Conservation (phyloP, 2,113 vertebrate genomes). For the Alexandromys fortis region DNA sequence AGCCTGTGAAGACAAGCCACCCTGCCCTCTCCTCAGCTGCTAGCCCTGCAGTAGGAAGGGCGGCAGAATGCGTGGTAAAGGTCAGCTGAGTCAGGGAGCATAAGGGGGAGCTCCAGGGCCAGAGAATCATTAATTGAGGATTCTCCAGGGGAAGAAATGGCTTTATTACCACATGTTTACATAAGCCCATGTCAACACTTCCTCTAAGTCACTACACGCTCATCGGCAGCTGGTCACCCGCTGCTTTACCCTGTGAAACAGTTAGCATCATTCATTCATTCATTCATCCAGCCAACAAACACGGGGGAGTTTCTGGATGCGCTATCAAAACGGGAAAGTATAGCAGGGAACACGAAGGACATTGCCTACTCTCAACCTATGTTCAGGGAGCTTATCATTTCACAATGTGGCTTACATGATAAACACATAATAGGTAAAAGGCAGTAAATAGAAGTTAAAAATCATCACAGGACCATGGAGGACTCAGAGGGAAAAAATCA, state of each 20-base stretch:
- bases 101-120: not conserved
- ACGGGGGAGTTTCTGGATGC: not conserved
- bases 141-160: slow-evolving; percentile 37
- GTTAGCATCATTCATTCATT: not conserved
- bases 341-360: not conserved
- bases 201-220: not conserved
- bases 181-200: slow-evolving; percentile 6
- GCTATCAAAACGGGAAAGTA: not conserved
- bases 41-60: not conserved
- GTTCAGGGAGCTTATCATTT: not conserved
- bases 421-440: not conserved
- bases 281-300: not conserved
- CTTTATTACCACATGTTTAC: not conserved
- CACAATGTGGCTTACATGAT: not conserved
- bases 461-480: not conserved
- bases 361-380: not conserved
- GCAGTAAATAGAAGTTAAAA: not conserved
- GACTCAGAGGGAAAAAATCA: not conserved
- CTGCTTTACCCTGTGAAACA: slow-evolving; percentile 27
- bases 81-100: not conserved
- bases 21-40: not conserved
- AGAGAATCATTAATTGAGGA: slow-evolving; percentile 3
- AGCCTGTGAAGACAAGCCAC: not conserved
- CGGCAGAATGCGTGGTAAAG: not conserved
- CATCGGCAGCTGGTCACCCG: not conserved